Percentiles rank a stretch among this genome's conserved stretches.
phyloP scores from a whole-genome alignment of 2,797 vertebrate species.

The Pantherophis alleghaniensis region DNA sequence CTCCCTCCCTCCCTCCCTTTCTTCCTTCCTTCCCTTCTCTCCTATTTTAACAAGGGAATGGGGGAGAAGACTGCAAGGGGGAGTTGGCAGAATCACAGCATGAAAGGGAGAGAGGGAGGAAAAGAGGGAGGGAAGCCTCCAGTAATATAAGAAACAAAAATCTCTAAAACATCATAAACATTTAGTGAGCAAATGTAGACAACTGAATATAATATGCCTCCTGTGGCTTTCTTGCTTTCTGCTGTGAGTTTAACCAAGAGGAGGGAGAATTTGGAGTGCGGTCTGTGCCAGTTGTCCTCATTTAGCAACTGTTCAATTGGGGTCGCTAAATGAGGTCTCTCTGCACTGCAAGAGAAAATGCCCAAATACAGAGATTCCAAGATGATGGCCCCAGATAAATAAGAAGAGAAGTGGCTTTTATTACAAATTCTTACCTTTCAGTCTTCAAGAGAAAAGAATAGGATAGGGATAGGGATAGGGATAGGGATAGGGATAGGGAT shows the following conservation, averaged over 20 bases:
- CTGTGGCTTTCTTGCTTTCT: not conserved
- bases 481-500: too few species aligned
- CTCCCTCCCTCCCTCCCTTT: too few species aligned
- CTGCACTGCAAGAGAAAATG: not conserved
- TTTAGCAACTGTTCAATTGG: not conserved
- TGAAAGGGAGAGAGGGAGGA: not conserved
- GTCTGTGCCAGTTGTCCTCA: not conserved
- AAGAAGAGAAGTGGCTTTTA: not conserved
- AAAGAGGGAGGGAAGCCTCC: not conserved
- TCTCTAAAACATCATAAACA: not conserved
- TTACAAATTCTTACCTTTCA: not conserved
- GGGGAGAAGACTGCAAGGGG: not conserved
- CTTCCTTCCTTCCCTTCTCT: not conserved
- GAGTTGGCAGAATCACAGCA: not conserved
- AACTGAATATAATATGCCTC: not conserved
- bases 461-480: too few species aligned
- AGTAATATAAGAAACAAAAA: not conserved
- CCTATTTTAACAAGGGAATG: not conserved
- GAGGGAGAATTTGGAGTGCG: not conserved
- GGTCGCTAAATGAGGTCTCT: not conserved
- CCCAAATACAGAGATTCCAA: not conserved
- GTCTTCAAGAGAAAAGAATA: not conserved
- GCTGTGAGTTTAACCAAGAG: not conserved
- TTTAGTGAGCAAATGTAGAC: not conserved
- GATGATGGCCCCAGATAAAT: not conserved